Base-by-base conservation (phyloP, 2,797 vertebrate species). In the Heterohyrax brucei region DNA sequence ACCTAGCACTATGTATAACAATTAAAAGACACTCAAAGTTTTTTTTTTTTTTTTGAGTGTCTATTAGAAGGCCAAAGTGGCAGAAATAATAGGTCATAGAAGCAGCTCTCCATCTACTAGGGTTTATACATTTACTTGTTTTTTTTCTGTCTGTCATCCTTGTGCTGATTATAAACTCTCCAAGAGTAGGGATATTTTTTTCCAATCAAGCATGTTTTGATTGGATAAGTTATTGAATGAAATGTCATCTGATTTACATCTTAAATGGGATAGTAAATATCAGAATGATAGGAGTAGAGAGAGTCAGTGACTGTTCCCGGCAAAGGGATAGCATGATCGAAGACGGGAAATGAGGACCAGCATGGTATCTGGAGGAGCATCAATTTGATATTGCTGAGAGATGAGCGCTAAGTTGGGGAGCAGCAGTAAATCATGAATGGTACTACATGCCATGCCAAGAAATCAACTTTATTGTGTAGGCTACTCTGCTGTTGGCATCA, bases 211-310 rank as follows among this genome's bases (percentile, higher is more conserved):
- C 5, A 18, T 84, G 21, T 64, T 92, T 92, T 96, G 61, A 78
- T 14, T 64, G 50, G 81, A 79, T 81, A 85, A 83, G 87, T 93
- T 1, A 86, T 64, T 73, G 77, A 44, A n/a, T 80, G 77, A 78
- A 73, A 24, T 62, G 22, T 39, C 68, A 77, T 56, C 30, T 56
- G 12, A 79, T 70, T 70, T 86, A 48, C 81, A 33, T 85, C 66
- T 77, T 84, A 83, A 80, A 80, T 7, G 75, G 28, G 12, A 56
- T 89, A 78, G 7, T 79, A 70, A 80, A 50, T 50, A 10, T 3
- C 24, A 13, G 66, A 83, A 59, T 48, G 4, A 39, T 62, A 48
- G 19, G 50, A 70, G 21, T 18, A 3, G 14, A 33, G 24, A 76
- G 26, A 53, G 2, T 56, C 39, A 79, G 18, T 22, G 30, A 5